A percentile compares a stretch with the other conserved stretches of the same genome.
These are phyloP conservation scores for Asobara japonica DNA, from an alignment of 1,140 invertebrate genomes.

Conservation along the genomic window DNA sequence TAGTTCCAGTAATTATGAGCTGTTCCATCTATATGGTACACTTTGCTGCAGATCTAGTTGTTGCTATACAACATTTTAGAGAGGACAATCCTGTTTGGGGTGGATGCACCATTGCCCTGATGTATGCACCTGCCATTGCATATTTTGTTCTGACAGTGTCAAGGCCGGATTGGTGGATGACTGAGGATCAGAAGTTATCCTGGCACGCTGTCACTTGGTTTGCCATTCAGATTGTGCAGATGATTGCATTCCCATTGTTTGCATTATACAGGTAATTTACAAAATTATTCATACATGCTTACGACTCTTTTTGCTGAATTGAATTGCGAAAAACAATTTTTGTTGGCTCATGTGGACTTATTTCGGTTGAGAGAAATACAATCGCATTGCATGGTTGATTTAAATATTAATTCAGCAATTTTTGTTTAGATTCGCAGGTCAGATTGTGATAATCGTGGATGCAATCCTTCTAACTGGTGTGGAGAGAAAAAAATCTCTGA, in stretches of 20 bases:
- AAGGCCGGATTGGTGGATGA: conserved; percentile 68
- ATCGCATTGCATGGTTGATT: not conserved
- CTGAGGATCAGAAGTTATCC: conserved; percentile 55
- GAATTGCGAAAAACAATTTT: too few species aligned
- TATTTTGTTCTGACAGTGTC: conserved; percentile 70
- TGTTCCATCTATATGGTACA: conserved; percentile 63
- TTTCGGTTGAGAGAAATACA: too few species aligned
- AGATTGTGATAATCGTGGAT: conserved; percentile 78
- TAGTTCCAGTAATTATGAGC: conserved; percentile 61
- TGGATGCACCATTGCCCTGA: conserved; percentile 64
- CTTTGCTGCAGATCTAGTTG: conserved; percentile 64
- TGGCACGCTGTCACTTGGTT: conserved; percentile 67
- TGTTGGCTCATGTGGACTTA: too few species aligned
- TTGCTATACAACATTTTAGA: conserved; percentile 63
- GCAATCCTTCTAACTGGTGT: conserved; percentile 71
- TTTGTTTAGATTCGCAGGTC: conserved; percentile 69
- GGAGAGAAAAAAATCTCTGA: conserved; percentile 70
- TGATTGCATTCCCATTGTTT: conserved; percentile 73
- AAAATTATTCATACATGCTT: too few species aligned
- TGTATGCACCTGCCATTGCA: conserved; percentile 67
- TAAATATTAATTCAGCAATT: conserved; percentile 10
- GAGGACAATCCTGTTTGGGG: conserved; percentile 65
- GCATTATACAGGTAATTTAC: conserved; percentile 74
- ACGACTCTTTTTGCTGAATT: too few species aligned
- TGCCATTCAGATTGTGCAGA: conserved; percentile 67